Percentiles rank a stretch among this genome's conserved stretches.
phyloP scores from a whole-genome alignment of 1,140 invertebrate genomes.

The Drosophila novamexicana region DNA sequence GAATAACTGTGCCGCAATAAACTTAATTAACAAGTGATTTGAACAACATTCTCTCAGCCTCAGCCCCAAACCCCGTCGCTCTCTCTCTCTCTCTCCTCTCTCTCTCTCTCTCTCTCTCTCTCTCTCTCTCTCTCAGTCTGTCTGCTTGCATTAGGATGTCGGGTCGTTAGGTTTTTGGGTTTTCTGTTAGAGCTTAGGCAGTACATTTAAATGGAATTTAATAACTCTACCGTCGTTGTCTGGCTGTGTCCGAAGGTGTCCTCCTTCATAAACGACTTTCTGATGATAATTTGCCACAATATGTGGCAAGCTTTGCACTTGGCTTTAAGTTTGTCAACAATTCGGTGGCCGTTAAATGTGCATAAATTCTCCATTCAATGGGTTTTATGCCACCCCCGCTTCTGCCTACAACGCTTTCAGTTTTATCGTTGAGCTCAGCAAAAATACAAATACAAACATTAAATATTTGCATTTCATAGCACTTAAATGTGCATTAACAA shows the following conservation, averaged over 20 bases:
- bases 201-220: slow-evolving; percentile 54
- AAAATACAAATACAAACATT: slow-evolving; percentile 8
- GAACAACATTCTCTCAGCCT: slow-evolving; percentile 31
- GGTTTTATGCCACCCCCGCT: background rate
- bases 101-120: background rate
- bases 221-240: slow-evolving; percentile 19
- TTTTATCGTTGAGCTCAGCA: slow-evolving; percentile 24
- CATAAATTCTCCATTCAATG: slow-evolving; percentile 3
- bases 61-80: background rate
- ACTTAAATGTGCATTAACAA: slow-evolving; percentile 41
- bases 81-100: too few species aligned
- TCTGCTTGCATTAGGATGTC: background rate
- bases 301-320: slow-evolving; percentile 37
- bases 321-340: slow-evolving; percentile 28
- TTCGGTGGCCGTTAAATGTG: slow-evolving; percentile 7
- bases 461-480: slow-evolving; percentile 29
- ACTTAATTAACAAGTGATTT: slow-evolving; percentile 59
- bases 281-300: slow-evolving; percentile 52
- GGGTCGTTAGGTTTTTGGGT: background rate
- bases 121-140: background rate
- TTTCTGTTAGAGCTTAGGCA: background rate
- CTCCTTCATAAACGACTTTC: slow-evolving; percentile 46
- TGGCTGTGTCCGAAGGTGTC: slow-evolving; percentile 6
- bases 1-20: slow-evolving; percentile 45
- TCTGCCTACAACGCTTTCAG: background rate